These are phyloP conservation scores for Montipora foliosa DNA, from an alignment of 64 coral and sea anemone genomes.

Conservation along the genomic window DNA sequence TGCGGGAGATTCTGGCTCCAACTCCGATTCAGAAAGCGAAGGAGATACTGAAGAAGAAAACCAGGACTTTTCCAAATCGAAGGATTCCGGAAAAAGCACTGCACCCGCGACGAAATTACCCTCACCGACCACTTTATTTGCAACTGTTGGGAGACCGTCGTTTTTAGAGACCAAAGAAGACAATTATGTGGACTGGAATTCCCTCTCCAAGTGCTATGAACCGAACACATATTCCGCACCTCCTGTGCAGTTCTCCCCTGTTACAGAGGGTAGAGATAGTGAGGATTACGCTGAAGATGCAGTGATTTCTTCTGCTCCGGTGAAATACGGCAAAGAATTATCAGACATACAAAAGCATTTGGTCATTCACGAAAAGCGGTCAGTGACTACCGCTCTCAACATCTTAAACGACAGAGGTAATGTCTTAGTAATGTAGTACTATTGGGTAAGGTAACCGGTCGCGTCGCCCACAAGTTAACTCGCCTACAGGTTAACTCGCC, in stretches of 20 bases:
- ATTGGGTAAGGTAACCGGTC: too few species aligned
- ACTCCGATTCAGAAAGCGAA: conserved; percentile 91
- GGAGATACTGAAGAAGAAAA: conserved; percentile 3
- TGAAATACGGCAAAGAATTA: conserved; percentile 94
- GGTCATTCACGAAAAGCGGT: conserved; percentile 86
- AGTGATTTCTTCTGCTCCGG: conserved; percentile 77
- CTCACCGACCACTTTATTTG: conserved; percentile 91
- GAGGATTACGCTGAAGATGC: conserved; percentile 80
- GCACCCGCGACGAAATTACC: conserved; percentile 73
- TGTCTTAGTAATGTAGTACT: too few species aligned
- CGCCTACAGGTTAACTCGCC: too few species aligned
- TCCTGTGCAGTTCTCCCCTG: conserved; percentile 58
- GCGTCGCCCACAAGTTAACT: too few species aligned
- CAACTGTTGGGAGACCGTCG: conserved; percentile 87
- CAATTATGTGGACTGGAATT: conserved; percentile 84
- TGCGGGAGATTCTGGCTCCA: conserved; percentile 73
- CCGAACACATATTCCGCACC: conserved; percentile 76
- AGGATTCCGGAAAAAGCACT: conserved; percentile 16
- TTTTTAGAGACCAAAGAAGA: conserved; percentile 88
- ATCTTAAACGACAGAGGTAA: conserved; percentile 48
- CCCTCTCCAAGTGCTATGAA: conserved; percentile 86
- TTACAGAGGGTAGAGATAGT: conserved; percentile 56
- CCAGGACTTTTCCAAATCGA: background rate
- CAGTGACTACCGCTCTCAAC: conserved; percentile 36
- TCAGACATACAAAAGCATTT: conserved; percentile 94